Percentiles rank a stretch among this genome's conserved stretches.
These are phyloP conservation scores for Melieria picta DNA, from an alignment of 2,888 invertebrate species.

Conservation along the genomic window DNA sequence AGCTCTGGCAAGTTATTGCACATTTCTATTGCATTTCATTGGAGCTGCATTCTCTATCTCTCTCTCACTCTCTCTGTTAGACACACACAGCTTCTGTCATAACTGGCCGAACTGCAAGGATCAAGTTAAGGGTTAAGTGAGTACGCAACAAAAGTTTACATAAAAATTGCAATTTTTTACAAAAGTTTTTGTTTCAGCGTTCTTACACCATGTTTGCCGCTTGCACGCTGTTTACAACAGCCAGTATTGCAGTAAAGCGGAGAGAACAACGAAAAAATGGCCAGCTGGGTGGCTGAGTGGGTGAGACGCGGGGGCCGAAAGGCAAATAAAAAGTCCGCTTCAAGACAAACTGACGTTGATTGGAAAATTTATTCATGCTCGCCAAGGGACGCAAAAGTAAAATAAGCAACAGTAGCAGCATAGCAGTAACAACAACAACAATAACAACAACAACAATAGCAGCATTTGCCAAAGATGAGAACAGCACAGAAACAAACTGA, in stretches of 20 bases:
- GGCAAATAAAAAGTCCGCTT: conserved; percentile 34
- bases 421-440: conserved; percentile 25
- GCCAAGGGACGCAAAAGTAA: conserved; percentile 40
- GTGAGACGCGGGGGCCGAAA: not conserved
- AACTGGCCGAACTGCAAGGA: too few species aligned
- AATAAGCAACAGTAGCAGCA: conserved; percentile 20
- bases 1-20: too few species aligned
- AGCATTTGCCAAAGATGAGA: conserved; percentile 22
- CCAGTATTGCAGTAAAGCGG: too few species aligned
- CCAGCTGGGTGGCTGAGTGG: not conserved
- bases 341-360: conserved; percentile 49
- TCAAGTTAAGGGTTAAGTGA: conserved; percentile 28
- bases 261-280: conserved; percentile 2
- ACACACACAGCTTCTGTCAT: too few species aligned
- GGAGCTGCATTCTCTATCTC: too few species aligned
- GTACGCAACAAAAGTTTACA: conserved; percentile 25
- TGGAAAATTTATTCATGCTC: conserved; percentile 49
- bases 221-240: too few species aligned
- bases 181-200: conserved; percentile 13
- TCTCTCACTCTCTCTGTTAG: too few species aligned
- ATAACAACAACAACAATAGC: conserved; percentile 19
- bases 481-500: conserved; percentile 15
- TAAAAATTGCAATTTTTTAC: conserved; percentile 14
- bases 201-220: conserved; percentile 5
- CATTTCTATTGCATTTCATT: too few species aligned